Conservation (phyloP, 2,888 invertebrate species). For the Orthosia cruda region DNA sequence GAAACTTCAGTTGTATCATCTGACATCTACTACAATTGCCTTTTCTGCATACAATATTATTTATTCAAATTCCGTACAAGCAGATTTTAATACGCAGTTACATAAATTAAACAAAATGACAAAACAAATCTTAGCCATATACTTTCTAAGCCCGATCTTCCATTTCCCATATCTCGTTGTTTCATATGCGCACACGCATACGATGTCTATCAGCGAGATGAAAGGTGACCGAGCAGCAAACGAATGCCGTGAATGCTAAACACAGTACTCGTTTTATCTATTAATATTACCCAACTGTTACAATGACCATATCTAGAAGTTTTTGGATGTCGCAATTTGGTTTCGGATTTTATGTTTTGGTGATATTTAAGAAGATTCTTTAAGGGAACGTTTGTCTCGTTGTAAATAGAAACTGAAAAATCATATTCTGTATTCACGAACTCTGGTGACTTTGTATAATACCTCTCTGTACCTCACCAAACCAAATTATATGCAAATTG, state of each 20-base stretch:
- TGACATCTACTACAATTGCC: background rate
- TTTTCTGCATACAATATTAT: background rate
- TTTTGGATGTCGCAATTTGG: conserved; percentile 58
- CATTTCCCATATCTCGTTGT: conserved; percentile 67
- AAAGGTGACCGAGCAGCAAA: conserved; percentile 71
- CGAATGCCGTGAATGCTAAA: conserved; percentile 65
- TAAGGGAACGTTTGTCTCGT: background rate
- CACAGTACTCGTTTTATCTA: conserved; percentile 62
- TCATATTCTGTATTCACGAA: background rate
- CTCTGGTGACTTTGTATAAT: background rate
- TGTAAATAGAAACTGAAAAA: background rate
- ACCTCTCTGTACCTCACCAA: too few relatives aligned
- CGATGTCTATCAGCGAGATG: conserved; percentile 75
- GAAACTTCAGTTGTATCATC: background rate
- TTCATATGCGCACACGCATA: conserved; percentile 72
- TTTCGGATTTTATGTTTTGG: conserved; percentile 14
- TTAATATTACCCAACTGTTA: conserved; percentile 64
- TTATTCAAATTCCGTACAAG: background rate
- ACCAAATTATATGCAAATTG: too few relatives aligned
- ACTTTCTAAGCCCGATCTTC: conserved; percentile 59
- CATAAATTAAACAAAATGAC: conserved; percentile 40
- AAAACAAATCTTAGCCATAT: conserved; percentile 42
- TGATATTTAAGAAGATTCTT: background rate
- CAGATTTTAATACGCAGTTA: conserved; percentile 8
- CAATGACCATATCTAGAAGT: conserved; percentile 56